Evolutionary conservation across 2,797 vertebrate species (phyloP), one percentile per base, ranked within the genome.

Genomic region (Helostoma temminkii): DNA sequence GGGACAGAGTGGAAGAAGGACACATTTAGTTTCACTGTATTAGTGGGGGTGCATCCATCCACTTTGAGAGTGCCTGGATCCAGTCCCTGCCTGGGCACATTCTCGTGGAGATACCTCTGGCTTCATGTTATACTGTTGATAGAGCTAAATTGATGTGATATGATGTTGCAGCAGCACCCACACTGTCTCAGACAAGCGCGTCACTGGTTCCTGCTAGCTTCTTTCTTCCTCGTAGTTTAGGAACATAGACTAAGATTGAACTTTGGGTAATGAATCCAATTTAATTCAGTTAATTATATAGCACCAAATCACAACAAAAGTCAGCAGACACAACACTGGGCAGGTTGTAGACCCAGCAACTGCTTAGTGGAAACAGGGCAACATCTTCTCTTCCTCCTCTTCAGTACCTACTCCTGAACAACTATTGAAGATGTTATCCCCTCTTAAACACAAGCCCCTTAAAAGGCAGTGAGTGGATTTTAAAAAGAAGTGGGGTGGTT

Each of bases 401-500:
- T 67, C 60, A 52, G 74, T 70, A 79, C 59, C 72, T 70, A 22
- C 57, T 28, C 66, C 70, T 59, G 36, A 78, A 78, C 78, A 90
- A 85, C 66, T 88, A 72, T 61, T 56, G 34, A 76, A 76, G 69
- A 78, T 65, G 55, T 68, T 83, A 71, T 80, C 82, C 70, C 77
- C 81, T 81, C 77, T 71, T 71, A 78, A 63, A 80, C 74, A 21
- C 72, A 72, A 82, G 79, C 76, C 71, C 64, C 71, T 92, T 88
- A 84, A 91, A 85, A 85, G 69, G 74, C 77, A 46, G 56, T 74
- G 83, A 91, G 87, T 90, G 89, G 81, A 80, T 93, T 90, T 94
- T 92, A 92, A 93, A 93, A 90, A 90, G 83, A 75, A 88, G 81
- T 63, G 67, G 66, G 85, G 86, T 74, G 66, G 90, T 92, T 90